Evolutionary conservation across 2,797 vertebrate species (phyloP).

Genomic region (Ciconia nigra): DNA sequence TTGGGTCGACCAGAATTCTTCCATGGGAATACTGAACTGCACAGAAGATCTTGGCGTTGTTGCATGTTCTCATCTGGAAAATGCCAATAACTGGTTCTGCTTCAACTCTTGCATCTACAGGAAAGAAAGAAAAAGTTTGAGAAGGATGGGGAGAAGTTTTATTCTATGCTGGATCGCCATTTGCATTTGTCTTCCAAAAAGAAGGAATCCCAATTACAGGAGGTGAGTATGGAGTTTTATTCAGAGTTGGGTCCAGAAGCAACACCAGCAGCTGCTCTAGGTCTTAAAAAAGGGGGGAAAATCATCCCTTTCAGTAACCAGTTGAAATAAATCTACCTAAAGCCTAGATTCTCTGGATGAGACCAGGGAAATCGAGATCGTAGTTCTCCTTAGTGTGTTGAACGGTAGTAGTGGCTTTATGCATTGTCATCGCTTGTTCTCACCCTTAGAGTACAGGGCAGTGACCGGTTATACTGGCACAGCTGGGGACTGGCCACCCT

Average conservation of each 20-base stretch:
- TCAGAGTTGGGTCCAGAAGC: neutral
- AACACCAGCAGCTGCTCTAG: neutral
- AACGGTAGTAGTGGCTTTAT: neutral
- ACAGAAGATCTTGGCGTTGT: neutral
- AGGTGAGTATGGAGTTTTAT: conserved; percentile 74
- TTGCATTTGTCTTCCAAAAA: conserved; percentile 93
- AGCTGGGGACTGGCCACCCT: neutral
- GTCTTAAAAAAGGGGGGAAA: neutral
- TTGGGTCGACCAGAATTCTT: neutral
- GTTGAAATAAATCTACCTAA: neutral
- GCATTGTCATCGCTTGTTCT: neutral
- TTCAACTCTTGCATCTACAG: conserved; percentile 68
- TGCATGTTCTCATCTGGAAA: neutral
- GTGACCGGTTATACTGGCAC: neutral
- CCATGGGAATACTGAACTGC: neutral
- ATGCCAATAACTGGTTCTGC: neutral
- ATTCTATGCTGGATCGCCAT: conserved; percentile 93
- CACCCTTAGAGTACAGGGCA: neutral
- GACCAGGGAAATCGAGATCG: neutral
- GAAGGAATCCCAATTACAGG: conserved; percentile 94
- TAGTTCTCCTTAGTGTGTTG: neutral
- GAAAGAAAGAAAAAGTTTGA: conserved; percentile 97
- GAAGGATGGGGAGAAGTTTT: conserved; percentile 95
- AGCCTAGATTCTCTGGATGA: neutral
- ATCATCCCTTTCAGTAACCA: neutral